A percentile compares a stretch with the other conserved stretches of the same genome.
Conservation (phyloP, 2,113 vertebrate genomes). For the Corvus cornix region DNA sequence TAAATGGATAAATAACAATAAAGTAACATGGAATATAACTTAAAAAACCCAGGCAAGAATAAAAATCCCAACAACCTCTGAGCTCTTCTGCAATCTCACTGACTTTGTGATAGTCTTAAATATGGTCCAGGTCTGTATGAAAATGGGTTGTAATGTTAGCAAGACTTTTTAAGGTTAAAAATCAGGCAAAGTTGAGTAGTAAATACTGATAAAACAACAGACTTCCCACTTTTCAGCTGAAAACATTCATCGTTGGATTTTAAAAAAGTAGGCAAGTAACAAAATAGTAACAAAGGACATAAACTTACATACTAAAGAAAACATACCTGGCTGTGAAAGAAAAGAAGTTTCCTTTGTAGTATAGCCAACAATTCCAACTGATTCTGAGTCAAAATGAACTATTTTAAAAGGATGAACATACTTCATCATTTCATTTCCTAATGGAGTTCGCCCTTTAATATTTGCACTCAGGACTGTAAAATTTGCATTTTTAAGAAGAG, state of each 20-base stretch:
- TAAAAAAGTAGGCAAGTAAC: neutral
- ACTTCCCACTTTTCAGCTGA: neutral
- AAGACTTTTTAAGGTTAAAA: neutral
- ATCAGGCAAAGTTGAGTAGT: neutral
- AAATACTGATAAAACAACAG: neutral
- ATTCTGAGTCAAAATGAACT: conserved; percentile 71
- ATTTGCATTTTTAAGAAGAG: conserved; percentile 78
- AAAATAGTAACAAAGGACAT: neutral
- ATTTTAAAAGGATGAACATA: conserved; percentile 78
- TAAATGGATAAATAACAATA: neutral
- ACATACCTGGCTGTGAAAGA: conserved; percentile 86
- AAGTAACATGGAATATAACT: neutral
- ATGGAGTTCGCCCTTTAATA: conserved; percentile 69
- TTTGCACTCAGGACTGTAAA: conserved; percentile 89
- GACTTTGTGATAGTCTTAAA: neutral
- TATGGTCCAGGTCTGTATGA: neutral
- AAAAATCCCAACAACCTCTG: neutral
- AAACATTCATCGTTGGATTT: neutral
- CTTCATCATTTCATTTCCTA: conserved; percentile 73
- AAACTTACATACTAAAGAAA: neutral
- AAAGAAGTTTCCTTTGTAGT: conserved; percentile 86
- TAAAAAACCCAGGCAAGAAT: neutral
- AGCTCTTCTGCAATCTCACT: neutral
- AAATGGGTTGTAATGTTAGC: neutral
- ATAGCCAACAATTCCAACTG: conserved; percentile 89